phyloP scores from a whole-genome alignment of 2,113 vertebrate species.

The Meleagris gallopavo region DNA sequence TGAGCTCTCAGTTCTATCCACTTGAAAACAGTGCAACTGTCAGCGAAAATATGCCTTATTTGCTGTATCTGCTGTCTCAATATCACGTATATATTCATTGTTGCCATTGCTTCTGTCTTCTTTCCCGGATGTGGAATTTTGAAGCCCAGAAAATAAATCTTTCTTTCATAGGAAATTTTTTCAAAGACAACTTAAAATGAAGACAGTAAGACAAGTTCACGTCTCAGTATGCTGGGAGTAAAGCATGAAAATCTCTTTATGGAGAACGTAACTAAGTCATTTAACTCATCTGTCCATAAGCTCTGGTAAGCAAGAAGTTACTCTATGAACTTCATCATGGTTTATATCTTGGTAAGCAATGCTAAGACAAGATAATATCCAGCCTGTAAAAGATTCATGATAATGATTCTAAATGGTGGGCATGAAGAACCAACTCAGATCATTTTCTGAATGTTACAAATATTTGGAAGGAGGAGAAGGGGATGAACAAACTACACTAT shows the following conservation, averaged over 20 bases:
- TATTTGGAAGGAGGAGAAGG: not conserved
- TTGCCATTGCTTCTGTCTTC: not conserved
- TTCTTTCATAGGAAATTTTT: not conserved
- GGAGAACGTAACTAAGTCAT: conserved; percentile 6
- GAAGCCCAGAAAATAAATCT: not conserved
- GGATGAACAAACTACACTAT: not conserved
- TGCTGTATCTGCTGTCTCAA: not conserved
- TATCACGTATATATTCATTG: not conserved
- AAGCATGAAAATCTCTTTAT: conserved; percentile 52
- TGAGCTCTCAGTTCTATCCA: not conserved
- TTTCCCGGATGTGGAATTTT: not conserved
- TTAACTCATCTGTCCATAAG: conserved; percentile 37
- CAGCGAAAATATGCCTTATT: not conserved
- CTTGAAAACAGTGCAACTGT: not conserved
- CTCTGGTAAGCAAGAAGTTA: conserved; percentile 11
- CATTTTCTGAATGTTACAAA: conserved; percentile 40
- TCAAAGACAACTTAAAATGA: conserved; percentile 37
- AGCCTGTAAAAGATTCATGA: conserved; percentile 43
- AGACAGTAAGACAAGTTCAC: not conserved
- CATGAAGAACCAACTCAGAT: not conserved
- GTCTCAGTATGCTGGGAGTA: conserved; percentile 30
- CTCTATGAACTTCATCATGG: conserved; percentile 54
- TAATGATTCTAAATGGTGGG: conserved; percentile 39
- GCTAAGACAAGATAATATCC: conserved; percentile 58
- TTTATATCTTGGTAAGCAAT: conserved; percentile 58